Evolutionary conservation across 1,140 invertebrate species (phyloP), one percentile per base, ranked within the genome.

Genomic region (Atopsyche davidsoni): DNA sequence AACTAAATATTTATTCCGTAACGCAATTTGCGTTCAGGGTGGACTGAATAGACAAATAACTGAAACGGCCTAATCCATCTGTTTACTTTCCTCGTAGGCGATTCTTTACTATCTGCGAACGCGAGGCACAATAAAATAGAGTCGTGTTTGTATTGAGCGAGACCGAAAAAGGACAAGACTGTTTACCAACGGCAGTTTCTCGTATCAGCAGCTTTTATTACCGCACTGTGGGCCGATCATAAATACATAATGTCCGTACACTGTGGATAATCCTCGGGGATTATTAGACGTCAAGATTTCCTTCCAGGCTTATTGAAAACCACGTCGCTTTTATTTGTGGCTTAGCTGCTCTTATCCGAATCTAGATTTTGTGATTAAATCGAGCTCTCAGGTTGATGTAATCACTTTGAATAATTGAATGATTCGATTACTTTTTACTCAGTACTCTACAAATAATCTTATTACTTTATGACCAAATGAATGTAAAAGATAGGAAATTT

Each of bases 161-260:
- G 31, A 28, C 19, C 24, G 42, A 35, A 24, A 35, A 24, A 43
- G 23, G 21, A 43, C 19, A 25, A 40, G 31, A 40, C 43, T 45
- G 43, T 45, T 36, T n/a, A 13, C 35, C 35, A 18, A 13, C 19
- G 41, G 6, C 41, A 31, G 23, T 13, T 16, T 19, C 22, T 32
- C 43, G 43, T 31, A 34, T 22, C 47, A 21, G 22, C 44, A 24
- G 35, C 46, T 52, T 52, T 52, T 40, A 40, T 52, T 35, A 11
- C 18, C 16, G 11, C 11, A 11, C n/a, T n/a, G 16, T 11, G 16
- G 35, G 39, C 16, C 52, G 31, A 39, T 51, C 42, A 49, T 46
- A 50, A 40, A 40, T 55, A 45, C 34, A 51, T 50, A 46, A 51
- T 42, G 47, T 35, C 34, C 17, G 39, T 40, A 50, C 47, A 31